phyloP scores from a whole-genome alignment of 2,797 vertebrate genomes.

The Euphonia xanthogaster region DNA sequence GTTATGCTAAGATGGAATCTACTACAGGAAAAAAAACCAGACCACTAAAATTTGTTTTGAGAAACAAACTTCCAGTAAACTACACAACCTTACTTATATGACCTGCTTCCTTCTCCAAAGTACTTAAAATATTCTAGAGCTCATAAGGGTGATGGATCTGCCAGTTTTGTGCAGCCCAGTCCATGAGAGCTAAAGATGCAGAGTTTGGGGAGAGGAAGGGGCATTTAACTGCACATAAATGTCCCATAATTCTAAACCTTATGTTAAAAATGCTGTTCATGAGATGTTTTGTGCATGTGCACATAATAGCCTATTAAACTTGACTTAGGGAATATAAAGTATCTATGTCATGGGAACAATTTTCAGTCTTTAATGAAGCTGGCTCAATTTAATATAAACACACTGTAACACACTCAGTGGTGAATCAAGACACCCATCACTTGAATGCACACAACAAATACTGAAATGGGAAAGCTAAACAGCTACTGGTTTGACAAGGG shows the following conservation, averaged over 20 bases:
- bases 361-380: not conserved
- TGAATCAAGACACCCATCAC: not conserved
- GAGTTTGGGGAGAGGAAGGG: not conserved
- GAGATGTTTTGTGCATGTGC: not conserved
- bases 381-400: not conserved
- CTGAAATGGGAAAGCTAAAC: not conserved
- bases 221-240: not conserved
- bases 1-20: not conserved
- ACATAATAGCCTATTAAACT: not conserved
- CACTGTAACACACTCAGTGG: not conserved
- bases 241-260: not conserved
- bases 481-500: not conserved
- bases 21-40: accelerated
- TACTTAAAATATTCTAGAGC: not conserved
- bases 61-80: not conserved
- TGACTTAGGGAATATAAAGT: not conserved
- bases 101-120: not conserved
- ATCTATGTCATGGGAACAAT: not conserved
- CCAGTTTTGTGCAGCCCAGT: not conserved
- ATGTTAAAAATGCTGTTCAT: not conserved
- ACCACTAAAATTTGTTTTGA: not conserved
- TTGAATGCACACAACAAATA: not conserved
- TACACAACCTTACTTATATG: not conserved
- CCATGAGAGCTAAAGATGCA: not conserved
- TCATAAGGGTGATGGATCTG: not conserved